Evolutionary conservation across 2,113 vertebrate species (phyloP).

Genomic region (Zonotrichia leucophrys): DNA sequence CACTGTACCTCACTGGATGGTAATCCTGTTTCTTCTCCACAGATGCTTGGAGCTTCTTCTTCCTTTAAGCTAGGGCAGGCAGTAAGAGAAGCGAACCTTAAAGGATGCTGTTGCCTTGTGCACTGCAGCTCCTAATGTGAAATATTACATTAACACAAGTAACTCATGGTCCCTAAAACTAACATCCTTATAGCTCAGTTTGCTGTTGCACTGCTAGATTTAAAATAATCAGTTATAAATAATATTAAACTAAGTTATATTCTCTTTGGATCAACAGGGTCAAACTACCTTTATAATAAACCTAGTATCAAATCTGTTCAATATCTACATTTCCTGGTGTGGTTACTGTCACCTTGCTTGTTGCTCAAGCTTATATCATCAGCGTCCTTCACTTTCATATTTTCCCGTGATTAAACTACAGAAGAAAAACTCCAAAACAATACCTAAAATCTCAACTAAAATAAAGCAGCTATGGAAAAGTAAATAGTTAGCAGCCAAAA

Average conservation of each 20-base stretch:
- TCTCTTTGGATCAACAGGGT: background rate
- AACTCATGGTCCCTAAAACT: background rate
- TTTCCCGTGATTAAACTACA: background rate
- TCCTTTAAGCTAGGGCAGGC: background rate
- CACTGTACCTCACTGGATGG: background rate
- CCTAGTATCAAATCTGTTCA: background rate
- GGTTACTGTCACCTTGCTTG: background rate
- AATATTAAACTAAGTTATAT: background rate
- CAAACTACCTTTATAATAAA: background rate
- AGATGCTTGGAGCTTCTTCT: background rate
- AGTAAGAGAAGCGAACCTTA: background rate
- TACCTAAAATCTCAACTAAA: background rate
- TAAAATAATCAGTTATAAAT: background rate
- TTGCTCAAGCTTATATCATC: background rate
- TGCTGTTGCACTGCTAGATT: background rate
- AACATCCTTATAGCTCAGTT: background rate
- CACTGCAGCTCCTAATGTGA: slow-evolving; percentile 71
- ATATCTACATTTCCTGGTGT: background rate
- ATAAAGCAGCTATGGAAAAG: background rate
- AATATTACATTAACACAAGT: background rate
- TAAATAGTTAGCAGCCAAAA: background rate
- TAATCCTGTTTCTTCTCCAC: background rate
- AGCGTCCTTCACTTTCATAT: background rate
- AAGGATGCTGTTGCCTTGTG: slow-evolving; percentile 46
- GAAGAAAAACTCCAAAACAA: background rate